Conservation (phyloP, 2,113 vertebrate genomes). For the Platichthys stellatus region DNA sequence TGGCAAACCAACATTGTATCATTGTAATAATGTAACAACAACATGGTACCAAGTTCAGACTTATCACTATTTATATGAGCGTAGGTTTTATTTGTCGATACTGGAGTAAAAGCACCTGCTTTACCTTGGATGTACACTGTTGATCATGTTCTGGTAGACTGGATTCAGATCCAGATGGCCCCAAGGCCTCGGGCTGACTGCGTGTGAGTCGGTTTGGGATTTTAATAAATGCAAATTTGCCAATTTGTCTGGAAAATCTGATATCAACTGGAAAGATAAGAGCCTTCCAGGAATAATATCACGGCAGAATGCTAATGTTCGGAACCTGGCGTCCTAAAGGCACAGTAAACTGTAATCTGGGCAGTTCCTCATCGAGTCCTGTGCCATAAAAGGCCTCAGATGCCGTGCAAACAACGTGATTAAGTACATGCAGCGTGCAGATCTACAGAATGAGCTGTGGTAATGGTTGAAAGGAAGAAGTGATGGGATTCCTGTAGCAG, state of each 20-base stretch:
- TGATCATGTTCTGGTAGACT: slow-evolving; percentile 13
- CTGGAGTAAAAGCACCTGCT: slow-evolving; percentile 21
- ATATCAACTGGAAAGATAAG: slow-evolving; percentile 38
- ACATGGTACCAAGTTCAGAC: neutral
- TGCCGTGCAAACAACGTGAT: slow-evolving; percentile 42
- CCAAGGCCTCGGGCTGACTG: slow-evolving; percentile 19
- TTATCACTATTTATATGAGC: neutral
- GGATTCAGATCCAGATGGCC: slow-evolving; percentile 33
- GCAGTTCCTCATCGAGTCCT: slow-evolving; percentile 31
- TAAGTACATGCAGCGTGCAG: slow-evolving; percentile 6
- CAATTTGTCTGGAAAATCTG: slow-evolving; percentile 49
- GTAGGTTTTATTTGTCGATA: too few relatives aligned
- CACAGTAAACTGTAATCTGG: slow-evolving; percentile 8
- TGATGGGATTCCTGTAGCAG: neutral
- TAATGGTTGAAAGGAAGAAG: slow-evolving; percentile 4
- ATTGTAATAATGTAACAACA: neutral
- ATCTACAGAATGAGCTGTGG: too few relatives aligned
- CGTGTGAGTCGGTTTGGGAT: slow-evolving; percentile 37
- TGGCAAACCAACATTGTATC: neutral
- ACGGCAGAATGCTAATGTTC: slow-evolving; percentile 38
- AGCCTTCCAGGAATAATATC: slow-evolving; percentile 30
- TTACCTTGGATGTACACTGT: slow-evolving; percentile 21
- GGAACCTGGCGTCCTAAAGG: slow-evolving; percentile 36
- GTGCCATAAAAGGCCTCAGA: slow-evolving; percentile 33
- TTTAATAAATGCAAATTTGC: slow-evolving; percentile 51